phyloP scores from a whole-genome alignment of 2,113 vertebrate species.

The Theristicus caerulescens region DNA sequence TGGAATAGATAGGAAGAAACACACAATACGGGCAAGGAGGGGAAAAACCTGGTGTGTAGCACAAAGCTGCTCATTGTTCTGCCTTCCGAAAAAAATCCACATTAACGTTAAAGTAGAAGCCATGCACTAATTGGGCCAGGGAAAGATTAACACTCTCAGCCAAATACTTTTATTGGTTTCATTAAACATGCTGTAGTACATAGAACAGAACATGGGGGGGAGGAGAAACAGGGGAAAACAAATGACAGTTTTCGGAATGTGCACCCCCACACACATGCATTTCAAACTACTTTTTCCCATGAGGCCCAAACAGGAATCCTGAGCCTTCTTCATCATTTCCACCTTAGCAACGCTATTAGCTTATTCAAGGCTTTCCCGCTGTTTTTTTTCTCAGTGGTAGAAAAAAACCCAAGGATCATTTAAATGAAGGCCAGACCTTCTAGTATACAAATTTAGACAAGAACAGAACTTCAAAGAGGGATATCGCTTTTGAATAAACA shows the following conservation, averaged over 20 bases:
- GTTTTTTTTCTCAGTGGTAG: neutral
- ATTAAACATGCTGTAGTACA: neutral
- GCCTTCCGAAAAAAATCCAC: neutral
- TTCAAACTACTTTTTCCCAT: slow-evolving; percentile 26
- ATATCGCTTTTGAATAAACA: slow-evolving; percentile 37
- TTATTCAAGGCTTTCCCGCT: slow-evolving; percentile 41
- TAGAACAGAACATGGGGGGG: neutral
- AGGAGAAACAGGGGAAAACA: slow-evolving; percentile 13
- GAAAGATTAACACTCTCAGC: slow-evolving; percentile 35
- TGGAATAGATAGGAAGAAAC: slow-evolving; percentile 63
- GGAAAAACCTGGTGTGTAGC: slow-evolving; percentile 9
- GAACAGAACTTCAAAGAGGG: slow-evolving; percentile 44
- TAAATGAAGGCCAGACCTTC: slow-evolving; percentile 58
- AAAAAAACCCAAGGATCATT: slow-evolving; percentile 20
- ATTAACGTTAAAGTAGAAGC: neutral
- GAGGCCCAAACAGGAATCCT: slow-evolving; percentile 37
- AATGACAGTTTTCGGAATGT: slow-evolving; percentile 10
- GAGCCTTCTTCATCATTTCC: slow-evolving; percentile 26
- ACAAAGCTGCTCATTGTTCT: slow-evolving; percentile 51
- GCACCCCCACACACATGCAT: neutral
- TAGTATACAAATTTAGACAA: slow-evolving; percentile 32
- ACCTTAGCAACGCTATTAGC: neutral
- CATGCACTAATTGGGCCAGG: slow-evolving; percentile 37
- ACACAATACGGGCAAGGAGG: slow-evolving; percentile 16
- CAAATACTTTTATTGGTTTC: slow-evolving; percentile 45